Conservation (phyloP, 2,113 vertebrate genomes). For the Ptilonorhynchus violaceus region DNA sequence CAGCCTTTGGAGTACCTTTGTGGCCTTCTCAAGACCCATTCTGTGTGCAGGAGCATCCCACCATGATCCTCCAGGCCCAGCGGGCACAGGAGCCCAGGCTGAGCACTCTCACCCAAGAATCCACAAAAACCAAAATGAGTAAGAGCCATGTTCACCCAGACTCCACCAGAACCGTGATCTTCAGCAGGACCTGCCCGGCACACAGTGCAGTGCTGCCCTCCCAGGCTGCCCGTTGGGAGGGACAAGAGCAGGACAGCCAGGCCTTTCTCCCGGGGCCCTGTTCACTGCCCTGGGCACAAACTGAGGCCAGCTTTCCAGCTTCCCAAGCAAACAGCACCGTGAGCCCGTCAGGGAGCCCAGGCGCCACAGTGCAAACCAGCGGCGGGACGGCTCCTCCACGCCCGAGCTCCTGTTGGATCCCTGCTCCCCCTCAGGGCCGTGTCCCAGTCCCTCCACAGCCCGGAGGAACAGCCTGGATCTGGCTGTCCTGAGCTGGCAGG, state of each 20-base stretch:
- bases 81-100: background rate
- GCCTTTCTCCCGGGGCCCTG: background rate
- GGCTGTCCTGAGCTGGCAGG: background rate
- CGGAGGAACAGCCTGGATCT: background rate
- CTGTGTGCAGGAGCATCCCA: background rate
- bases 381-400: background rate
- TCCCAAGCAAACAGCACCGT: background rate
- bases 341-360: background rate
- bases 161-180: background rate
- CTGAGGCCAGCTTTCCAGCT: background rate
- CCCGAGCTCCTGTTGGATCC: background rate
- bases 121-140: fast-evolving
- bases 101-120: no score
- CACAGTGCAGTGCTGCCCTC: background rate
- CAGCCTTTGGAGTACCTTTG: background rate
- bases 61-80: background rate
- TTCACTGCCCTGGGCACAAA: background rate
- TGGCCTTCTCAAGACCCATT: background rate
- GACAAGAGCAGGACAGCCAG: background rate
- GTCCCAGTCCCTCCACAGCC: background rate
- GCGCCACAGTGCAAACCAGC: background rate
- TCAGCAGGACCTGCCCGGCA: background rate
- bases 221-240: background rate
- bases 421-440: background rate
- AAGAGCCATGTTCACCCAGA: background rate